Evolutionary conservation across 1,140 invertebrate genomes (phyloP), one percentile per base, ranked within the genome.

Genomic region (Acromyrmex charruanus): DNA sequence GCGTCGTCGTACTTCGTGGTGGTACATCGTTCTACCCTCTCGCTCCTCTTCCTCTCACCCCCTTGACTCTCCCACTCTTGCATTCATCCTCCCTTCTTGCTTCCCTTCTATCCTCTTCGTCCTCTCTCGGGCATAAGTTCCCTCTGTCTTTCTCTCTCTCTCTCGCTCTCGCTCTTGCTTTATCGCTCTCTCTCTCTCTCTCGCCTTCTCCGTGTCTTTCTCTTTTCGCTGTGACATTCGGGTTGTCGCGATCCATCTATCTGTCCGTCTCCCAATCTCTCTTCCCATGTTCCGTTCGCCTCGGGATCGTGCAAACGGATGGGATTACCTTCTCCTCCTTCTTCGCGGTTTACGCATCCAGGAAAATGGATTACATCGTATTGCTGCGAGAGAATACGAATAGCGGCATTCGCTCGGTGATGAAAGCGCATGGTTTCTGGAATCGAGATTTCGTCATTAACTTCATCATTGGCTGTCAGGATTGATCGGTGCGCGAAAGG

Each of bases 1-100:
- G 92, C 93, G 91, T 94, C 92, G 92, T 94, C 92, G 92, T 94
- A 93, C 95, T 95, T 95, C 94, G 95, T 95, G 72, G 82, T 91
- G 95, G 94, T 95, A 95, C 95, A 93, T 95, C 94, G 94, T 94
- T 95, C 95, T 93, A 92, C 66, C 77, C 75, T 68, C 68, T 59
- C 63, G 49, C 77, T 31, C 31, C 31, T 35, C 31, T 58, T 18
- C 39, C 68, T 44, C 58, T 49, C 49, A n/a, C 35, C 31, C 69
- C 69, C 53, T 10, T 10, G 25, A 16, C 39, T 14, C 28, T 69
- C 53, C 25, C 66, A 35, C 75, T 53, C 74, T 21, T 39, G 21
- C 74, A 49, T 77, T 68, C 72, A 68, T 55, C 49, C 72, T 49
- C 85, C 55, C 75, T 59, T 28, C 82, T 68, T 25, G 63, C 49